A percentile compares a stretch with the other conserved stretches of the same genome.
Evolutionary conservation across 1,140 invertebrate genomes (phyloP).

Genomic region (Drosophila kanapiae): DNA sequence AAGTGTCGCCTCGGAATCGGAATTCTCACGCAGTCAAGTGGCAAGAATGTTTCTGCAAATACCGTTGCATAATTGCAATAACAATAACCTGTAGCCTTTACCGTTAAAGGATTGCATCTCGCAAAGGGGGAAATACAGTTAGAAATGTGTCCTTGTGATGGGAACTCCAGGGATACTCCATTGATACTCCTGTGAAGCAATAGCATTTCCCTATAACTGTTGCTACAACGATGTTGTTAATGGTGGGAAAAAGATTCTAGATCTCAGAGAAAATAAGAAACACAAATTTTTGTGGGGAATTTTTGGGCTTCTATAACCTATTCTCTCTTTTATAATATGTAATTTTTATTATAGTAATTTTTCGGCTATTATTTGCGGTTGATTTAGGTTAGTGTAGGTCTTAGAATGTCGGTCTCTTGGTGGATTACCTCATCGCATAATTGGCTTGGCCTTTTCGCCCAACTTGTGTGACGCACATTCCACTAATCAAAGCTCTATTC

Average conservation of each 20-base stretch:
- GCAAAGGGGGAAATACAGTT: conserved; percentile 45
- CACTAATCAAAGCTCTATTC: conserved; percentile 38
- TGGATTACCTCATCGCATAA: conserved; percentile 38
- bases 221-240: not conserved
- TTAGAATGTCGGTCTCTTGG: conserved; percentile 6
- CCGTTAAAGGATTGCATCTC: conserved; percentile 66
- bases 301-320: not conserved
- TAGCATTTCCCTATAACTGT: conserved; percentile 29
- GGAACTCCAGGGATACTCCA: conserved; percentile 7
- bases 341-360: not conserved
- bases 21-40: conserved; percentile 75
- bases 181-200: conserved; percentile 58
- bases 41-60: conserved; percentile 49
- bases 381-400: not conserved
- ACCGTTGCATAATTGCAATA: conserved; percentile 74
- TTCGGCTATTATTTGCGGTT: not conserved
- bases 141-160: conserved; percentile 12
- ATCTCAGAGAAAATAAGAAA: not conserved
- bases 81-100: conserved; percentile 34
- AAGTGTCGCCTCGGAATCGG: conserved; percentile 22
- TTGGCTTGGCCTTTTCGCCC: conserved; percentile 24
- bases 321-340: not conserved
- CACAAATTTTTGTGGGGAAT: not conserved
- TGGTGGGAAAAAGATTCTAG: conserved; percentile 23
- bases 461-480: conserved; percentile 41